Evolutionary conservation across 2,888 invertebrate genomes (phyloP), one percentile per base, ranked within the genome.

Genomic region (Apoda limacodes): DNA sequence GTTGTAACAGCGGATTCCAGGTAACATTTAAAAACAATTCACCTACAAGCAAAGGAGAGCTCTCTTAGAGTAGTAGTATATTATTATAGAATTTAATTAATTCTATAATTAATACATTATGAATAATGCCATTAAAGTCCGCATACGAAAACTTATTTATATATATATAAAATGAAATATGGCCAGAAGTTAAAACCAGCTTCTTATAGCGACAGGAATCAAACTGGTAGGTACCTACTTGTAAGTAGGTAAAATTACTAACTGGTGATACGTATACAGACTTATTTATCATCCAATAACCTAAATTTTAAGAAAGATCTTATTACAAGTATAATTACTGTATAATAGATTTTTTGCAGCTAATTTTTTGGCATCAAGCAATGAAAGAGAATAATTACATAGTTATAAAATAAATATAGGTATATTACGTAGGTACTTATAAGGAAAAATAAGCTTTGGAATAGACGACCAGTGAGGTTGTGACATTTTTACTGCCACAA

Each of bases 301-400:
- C n/a, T n/a, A n/a, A n/a, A n/a, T n/a, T n/a, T n/a, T n/a, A n/a
- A n/a, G n/a, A n/a, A n/a, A n/a, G n/a, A n/a, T n/a, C 61, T 56
- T 63, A 65, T 62, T 62, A 66, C 55, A n/a, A n/a, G n/a, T n/a
- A 60, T 57, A 54, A 60, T 64, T 65, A 69, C 59, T 59, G 66
- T 69, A 64, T 64, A 62, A 59, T 62, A 67, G 51, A 62, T 53
- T 56, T 58, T 65, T 60, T 65, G 65, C 65, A 66, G 64, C 65
- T 57, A 71, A 67, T 55, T 76, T 75, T 80, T 80, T 80, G 78
- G 78, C 75, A 75, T 80, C 60, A 76, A 78, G 76, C 75, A 75
- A 72, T 62, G 64, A 60, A 64, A 60, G 55, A 52, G 50, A 48
- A 53, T 47, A n/a, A n/a, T n/a, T n/a, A n/a, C n/a, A n/a, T n/a